Conservation (phyloP, 2,797 vertebrate species). For the Tokudaia tokunoshimensis region DNA sequence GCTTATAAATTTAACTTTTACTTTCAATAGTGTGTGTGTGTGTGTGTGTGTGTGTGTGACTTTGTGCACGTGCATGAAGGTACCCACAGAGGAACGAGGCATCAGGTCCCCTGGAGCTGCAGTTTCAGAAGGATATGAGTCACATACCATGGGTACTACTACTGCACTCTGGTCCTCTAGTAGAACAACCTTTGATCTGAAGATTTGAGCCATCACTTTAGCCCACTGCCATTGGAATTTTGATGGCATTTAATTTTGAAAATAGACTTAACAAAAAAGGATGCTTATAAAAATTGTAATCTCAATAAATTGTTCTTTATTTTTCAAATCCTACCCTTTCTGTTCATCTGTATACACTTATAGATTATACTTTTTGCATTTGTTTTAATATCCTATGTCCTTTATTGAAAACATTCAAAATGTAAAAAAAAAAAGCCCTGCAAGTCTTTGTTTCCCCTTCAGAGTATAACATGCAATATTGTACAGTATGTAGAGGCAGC, state of each 20-base stretch:
- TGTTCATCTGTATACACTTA: not conserved
- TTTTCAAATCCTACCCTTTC: not conserved
- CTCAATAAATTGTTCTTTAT: not conserved
- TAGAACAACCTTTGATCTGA: not conserved
- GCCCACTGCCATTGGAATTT: not conserved
- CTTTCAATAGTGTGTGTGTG: not conserved
- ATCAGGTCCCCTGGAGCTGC: not conserved
- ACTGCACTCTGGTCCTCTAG: not conserved
- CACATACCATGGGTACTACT: too few relatives aligned
- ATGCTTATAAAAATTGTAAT: not conserved
- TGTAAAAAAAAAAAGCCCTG: not conserved
- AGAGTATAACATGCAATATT: not conserved
- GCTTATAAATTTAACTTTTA: not conserved
- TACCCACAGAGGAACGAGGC: not conserved
- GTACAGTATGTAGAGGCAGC: not conserved
- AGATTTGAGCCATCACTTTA: too few relatives aligned
- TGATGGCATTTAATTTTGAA: not conserved
- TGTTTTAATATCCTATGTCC: not conserved
- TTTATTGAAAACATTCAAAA: not conserved
- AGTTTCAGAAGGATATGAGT: not conserved
- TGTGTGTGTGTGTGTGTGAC: not conserved
- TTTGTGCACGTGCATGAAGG: not conserved
- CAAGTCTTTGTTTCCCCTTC: not conserved
- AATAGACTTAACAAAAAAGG: conserved; percentile 2
- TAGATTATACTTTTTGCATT: not conserved